Base-by-base conservation (phyloP, 2,888 invertebrate genomes). In the Cheilosia grossa region DNA sequence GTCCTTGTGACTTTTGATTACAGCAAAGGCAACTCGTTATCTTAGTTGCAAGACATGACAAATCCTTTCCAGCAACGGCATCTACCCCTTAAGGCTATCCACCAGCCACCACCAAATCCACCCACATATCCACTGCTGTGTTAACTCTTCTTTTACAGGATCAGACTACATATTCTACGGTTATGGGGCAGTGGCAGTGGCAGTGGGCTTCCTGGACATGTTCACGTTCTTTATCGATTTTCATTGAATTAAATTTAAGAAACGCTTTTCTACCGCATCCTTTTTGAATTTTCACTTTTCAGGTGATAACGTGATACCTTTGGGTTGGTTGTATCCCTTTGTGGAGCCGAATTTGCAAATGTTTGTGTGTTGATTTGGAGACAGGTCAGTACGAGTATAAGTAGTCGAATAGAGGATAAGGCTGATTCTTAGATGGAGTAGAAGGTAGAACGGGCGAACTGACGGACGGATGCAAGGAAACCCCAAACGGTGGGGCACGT, bases 1-100 rank as follows among this genome's bases (percentile, higher is more conserved):
- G 79, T 83, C 83, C 83, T 79, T 83, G 83, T 83, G 83, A 83
- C 83, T 83, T 83, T 83, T 83, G 83, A 83, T 83, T 83, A 83
- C 79, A 83, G 79, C 64, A 74, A 83, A 83, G 64, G 79, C 83
- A 83, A 83, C 79, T 83, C 83, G 83, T 83, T 83, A 83, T 83
- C 83, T 79, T 74, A 30, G 69, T 79, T 74, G 79, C 83, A 79
- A 79, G 83, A 83, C 83, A 79, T 83, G 83, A 79, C 74, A 83
- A 83, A 79, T 83, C 83, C 79, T 70, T 79, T 83, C 79, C 64
- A 79, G 47, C 53, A 19, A 66, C 47, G 64, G 79, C 74, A 72
- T 78, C 78, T 73, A 70, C 37, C 13, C 58, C 53, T 70, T 59
- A 49, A 53, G 72, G 73, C 59, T 73, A 74, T 74, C 56, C 58